Conservation (phyloP, 1,140 invertebrate species). For the Leptinotarsa defecta region DNA sequence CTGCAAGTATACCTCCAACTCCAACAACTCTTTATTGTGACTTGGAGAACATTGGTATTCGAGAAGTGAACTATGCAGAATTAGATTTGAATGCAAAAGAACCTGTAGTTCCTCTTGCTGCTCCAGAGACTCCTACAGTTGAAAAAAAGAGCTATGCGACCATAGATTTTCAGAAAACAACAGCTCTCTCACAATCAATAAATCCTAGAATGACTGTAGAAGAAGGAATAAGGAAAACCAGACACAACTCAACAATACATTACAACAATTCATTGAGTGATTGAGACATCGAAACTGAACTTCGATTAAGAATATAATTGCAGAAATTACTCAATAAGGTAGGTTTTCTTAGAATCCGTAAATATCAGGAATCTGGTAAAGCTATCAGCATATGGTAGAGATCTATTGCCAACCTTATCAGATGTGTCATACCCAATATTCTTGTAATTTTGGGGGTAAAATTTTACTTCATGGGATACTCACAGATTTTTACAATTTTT, state of each 20-base stretch:
- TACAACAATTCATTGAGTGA: conserved; percentile 66
- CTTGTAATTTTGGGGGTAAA: background rate
- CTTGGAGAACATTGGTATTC: conserved; percentile 36
- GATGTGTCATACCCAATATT: background rate
- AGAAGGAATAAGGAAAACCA: conserved; percentile 67
- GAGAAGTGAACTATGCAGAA: conserved; percentile 77
- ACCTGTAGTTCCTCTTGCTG: conserved; percentile 49
- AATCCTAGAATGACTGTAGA: conserved; percentile 62
- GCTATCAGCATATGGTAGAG: background rate
- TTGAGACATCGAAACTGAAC: conserved; percentile 44
- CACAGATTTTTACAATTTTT: no score
- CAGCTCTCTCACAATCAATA: conserved; percentile 74
- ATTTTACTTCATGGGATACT: no score
- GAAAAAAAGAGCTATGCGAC: conserved; percentile 81
- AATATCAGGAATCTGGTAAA: no score
- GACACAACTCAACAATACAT: conserved; percentile 68
- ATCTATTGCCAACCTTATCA: background rate
- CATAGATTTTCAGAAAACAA: conserved; percentile 92
- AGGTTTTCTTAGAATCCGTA: background rate
- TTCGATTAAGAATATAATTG: background rate
- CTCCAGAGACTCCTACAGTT: conserved; percentile 62
- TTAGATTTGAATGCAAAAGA: conserved; percentile 70
- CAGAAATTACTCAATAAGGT: background rate
- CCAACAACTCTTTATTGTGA: conserved; percentile 57
- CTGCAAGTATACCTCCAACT: conserved; percentile 55